Evolutionary conservation across 2,797 vertebrate species (phyloP).

Genomic region (Cryptoprocta ferox): DNA sequence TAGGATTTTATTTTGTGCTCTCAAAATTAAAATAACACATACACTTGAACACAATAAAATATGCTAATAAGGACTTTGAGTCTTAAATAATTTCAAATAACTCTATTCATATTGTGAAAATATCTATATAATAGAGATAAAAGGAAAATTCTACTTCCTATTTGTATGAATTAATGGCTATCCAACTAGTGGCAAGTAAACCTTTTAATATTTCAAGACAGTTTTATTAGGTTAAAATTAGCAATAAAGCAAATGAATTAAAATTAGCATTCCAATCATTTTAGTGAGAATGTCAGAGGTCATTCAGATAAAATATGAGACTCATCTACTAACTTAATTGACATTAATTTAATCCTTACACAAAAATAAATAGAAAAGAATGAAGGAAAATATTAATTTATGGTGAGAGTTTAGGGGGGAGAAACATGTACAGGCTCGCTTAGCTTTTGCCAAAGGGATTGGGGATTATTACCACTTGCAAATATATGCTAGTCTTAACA

Average conservation of each 20-base stretch:
- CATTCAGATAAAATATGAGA: no score
- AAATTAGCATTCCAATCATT: not conserved
- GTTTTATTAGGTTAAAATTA: slow-evolving; percentile 45
- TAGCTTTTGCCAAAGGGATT: not conserved
- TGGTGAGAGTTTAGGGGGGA: not conserved
- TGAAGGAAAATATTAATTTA: not conserved
- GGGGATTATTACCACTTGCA: not conserved
- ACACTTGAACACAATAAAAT: not conserved
- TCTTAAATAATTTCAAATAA: slow-evolving; percentile 24
- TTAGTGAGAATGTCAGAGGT: slow-evolving; percentile 42
- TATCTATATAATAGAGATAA: slow-evolving; percentile 22
- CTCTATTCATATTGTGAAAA: not conserved
- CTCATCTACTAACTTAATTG: not conserved
- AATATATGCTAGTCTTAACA: not conserved
- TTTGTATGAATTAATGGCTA: slow-evolving; percentile 7
- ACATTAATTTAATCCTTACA: slow-evolving; percentile 36
- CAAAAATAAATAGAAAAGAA: slow-evolving; percentile 43
- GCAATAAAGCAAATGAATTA: slow-evolving; percentile 48
- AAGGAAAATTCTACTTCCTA: not conserved
- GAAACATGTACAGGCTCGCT: not conserved
- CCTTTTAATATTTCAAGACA: slow-evolving; percentile 29
- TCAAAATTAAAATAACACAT: slow-evolving; percentile 34
- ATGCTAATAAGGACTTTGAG: not conserved
- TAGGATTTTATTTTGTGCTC: slow-evolving; percentile 17
- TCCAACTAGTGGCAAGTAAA: not conserved